Evolutionary conservation across 2,113 vertebrate species (phyloP).

Genomic region (Gallinago undulata): DNA sequence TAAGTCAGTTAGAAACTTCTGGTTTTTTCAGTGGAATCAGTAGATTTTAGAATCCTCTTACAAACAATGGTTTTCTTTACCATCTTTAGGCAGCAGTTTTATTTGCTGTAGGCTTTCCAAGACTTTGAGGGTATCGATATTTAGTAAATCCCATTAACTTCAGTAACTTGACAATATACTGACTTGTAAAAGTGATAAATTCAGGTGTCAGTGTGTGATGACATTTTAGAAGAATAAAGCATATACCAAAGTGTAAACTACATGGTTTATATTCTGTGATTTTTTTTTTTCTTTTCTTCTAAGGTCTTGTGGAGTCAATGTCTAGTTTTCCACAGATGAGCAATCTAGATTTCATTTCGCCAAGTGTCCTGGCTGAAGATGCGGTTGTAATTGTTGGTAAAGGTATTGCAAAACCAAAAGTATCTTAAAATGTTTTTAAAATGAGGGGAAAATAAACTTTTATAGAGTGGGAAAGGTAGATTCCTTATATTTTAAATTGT

Average conservation of each 20-base stretch:
- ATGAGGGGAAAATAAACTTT: background rate
- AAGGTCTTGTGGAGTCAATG: conserved; percentile 66
- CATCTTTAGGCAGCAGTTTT: background rate
- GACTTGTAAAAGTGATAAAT: background rate
- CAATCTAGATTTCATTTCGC: conserved; percentile 59
- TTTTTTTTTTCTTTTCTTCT: background rate
- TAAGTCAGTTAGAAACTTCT: background rate
- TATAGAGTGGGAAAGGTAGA: background rate
- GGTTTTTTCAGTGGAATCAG: background rate
- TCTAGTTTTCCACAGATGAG: conserved; percentile 51
- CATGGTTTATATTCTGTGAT: background rate
- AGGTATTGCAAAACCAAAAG: conserved; percentile 71
- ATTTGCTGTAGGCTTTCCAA: background rate
- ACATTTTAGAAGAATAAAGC: background rate
- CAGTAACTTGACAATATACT: background rate
- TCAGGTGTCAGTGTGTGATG: background rate
- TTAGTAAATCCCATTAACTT: background rate
- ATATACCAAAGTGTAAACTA: rapidly evolving
- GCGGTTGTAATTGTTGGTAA: conserved; percentile 79
- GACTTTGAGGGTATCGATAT: rapidly evolving
- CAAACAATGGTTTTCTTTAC: background rate
- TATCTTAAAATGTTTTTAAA: background rate
- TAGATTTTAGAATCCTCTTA: background rate
- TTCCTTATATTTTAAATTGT: background rate
- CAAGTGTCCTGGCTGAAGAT: conserved; percentile 76